These are phyloP conservation scores for Subacronicta megacephala DNA, from an alignment of 2,888 invertebrate genomes.

Conservation along the genomic window DNA sequence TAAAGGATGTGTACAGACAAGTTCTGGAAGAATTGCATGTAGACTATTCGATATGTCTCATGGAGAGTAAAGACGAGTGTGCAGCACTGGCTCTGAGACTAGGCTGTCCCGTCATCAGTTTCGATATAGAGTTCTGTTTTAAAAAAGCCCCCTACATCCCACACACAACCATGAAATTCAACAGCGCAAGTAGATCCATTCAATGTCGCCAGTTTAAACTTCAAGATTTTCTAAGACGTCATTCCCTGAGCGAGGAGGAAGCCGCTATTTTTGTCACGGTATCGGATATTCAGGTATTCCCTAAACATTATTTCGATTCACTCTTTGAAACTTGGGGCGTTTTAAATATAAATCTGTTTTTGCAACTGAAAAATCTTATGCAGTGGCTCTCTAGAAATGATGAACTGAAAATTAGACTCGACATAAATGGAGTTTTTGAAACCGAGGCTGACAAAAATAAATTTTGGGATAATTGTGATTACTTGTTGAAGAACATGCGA, in stretches of 20 bases:
- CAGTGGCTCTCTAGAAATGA: conserved; percentile 25
- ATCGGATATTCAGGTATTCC: conserved; percentile 55
- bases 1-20: conserved; percentile 57
- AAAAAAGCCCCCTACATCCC: conserved; percentile 62
- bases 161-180: conserved; percentile 29
- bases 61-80: conserved; percentile 62
- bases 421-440: conserved; percentile 10
- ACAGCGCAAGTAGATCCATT: conserved; percentile 25
- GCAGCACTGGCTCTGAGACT: conserved; percentile 62
- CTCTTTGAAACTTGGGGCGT: conserved; percentile 42
- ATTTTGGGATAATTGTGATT: conserved; percentile 21
- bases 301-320: conserved; percentile 46
- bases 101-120: conserved; percentile 64
- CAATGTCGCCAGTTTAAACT: conserved; percentile 52
- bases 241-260: conserved; percentile 53
- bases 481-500: conserved; percentile 21
- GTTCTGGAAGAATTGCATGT: conserved; percentile 64
- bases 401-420: neutral
- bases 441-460: conserved; percentile 8
- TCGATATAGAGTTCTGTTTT: conserved; percentile 64
- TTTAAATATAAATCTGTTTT: neutral
- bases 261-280: conserved; percentile 60
- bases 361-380: conserved; percentile 8
- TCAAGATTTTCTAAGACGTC: conserved; percentile 49
- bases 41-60: conserved; percentile 58